Conservation (phyloP, 2,797 vertebrate genomes). For the Poeciliopsis paucimaculata region DNA sequence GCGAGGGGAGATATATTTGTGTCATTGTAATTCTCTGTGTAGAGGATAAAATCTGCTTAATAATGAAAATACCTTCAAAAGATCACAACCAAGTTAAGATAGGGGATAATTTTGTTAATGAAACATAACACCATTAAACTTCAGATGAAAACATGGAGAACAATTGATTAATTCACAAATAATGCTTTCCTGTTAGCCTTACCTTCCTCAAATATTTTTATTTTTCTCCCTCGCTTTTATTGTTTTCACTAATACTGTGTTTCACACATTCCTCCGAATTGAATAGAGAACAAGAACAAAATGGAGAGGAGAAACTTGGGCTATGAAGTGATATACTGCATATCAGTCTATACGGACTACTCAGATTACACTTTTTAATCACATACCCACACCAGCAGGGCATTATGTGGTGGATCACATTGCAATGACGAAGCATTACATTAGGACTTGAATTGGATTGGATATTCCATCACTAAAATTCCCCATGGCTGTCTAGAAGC, state of each 20-base stretch:
- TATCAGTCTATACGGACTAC: conserved; percentile 58
- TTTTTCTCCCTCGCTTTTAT: not conserved
- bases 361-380: conserved; percentile 76
- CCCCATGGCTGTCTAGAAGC: conserved; percentile 43
- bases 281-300: conserved; percentile 24
- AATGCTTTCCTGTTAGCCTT: not conserved
- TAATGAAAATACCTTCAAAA: not conserved
- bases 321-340: conserved; percentile 56
- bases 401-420: conserved; percentile 62
- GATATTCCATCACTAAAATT: conserved; percentile 58
- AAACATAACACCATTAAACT: not conserved
- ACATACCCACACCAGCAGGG: conserved; percentile 61
- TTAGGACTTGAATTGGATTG: conserved; percentile 40
- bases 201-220: not conserved
- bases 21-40: not conserved
- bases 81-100: not conserved
- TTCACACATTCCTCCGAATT: conserved; percentile 3
- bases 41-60: not conserved
- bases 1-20: not conserved
- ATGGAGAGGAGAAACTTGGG: conserved; percentile 35
- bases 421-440: conserved; percentile 66
- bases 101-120: not conserved
- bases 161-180: not conserved
- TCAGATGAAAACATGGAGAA: not conserved
- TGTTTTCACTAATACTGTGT: not conserved